phyloP scores from a whole-genome alignment of 1,140 invertebrate species.

The Drosophila repletoides region DNA sequence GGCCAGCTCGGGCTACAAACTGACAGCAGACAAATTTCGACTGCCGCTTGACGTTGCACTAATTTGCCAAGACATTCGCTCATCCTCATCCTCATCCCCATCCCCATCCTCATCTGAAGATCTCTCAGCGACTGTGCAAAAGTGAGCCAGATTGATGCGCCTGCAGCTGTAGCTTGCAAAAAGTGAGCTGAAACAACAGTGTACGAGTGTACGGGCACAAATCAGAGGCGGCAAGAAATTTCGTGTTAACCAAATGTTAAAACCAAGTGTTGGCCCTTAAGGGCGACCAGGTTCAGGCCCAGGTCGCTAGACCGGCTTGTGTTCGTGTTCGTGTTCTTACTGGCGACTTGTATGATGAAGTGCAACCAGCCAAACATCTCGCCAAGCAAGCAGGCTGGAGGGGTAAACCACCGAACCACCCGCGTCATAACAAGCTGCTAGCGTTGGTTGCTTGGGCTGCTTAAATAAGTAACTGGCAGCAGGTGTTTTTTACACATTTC shows the following conservation, averaged over 20 bases:
- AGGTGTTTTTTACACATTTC: conserved; percentile 79
- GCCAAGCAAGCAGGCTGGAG: conserved; percentile 5
- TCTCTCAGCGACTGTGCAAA: conserved; percentile 17
- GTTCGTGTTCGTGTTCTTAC: conserved; percentile 40
- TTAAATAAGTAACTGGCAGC: conserved; percentile 74
- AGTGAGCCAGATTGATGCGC: conserved; percentile 72
- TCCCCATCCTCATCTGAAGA: conserved; percentile 10
- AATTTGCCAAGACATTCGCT: conserved; percentile 77
- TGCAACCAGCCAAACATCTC: conserved; percentile 45
- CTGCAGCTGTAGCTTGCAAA: conserved; percentile 55
- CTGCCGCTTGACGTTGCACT: conserved; percentile 72
- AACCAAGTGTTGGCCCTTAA: conserved; percentile 62
- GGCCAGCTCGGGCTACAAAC: conserved; percentile 63
- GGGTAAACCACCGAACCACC: conserved; percentile 6
- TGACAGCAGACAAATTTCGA: conserved; percentile 76
- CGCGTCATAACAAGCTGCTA: conserved; percentile 23
- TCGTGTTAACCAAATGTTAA: conserved; percentile 76
- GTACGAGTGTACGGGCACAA: conserved; percentile 29
- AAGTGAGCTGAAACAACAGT: conserved; percentile 19
- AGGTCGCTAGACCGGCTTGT: conserved; percentile 27
- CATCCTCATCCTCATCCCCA: conserved; percentile 61
- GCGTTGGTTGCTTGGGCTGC: conserved; percentile 20
- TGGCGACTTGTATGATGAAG: conserved; percentile 72
- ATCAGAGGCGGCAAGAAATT: conserved; percentile 68
- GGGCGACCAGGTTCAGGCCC: conserved; percentile 38